Evolutionary conservation across 2,797 vertebrate genomes (phyloP), one percentile per base, ranked within the genome.

Genomic region (Pangasius mekongensis): DNA sequence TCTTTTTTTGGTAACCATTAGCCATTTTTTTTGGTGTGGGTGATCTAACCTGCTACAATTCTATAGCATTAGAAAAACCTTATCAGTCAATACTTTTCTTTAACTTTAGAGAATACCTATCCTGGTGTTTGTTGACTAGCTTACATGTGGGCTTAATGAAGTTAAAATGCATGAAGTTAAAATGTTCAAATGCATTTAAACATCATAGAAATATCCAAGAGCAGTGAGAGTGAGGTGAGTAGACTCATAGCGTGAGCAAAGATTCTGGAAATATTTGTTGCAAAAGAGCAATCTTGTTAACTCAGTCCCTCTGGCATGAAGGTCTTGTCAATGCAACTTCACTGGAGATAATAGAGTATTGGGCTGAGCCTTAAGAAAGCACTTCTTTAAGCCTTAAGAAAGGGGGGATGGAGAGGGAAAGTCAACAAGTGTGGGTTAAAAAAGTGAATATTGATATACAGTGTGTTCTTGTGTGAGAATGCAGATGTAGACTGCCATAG

Each of bases 391-490:
- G 58, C 20, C 7, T 60, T 60, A 60, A 8, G 58, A 67, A 52
- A 49, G 80, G 36, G 56, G 22, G n/a, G 24, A 62, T n/a, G 22
- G 36, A 83, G 36, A 66, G 6, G 81, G 39, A 83, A 83, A 83
- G 27, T 83, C 60, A 83, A 66, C 39, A 66, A 66, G 81, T 66
- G 11, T 47, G 36, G 47, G 81, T 11, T 83, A 11, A 83, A 56
- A 43, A 82, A 81, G 13, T 49, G 81, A 64, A 49, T 83, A 83
- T 47, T 66, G 58, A 83, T 83, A 83, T 18, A 24, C 62, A 83
- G 22, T 49, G 27, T 36, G 13, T 66, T 66, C 60, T 66, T 47
- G 60, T 47, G 13, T 83, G 58, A 83, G 60, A 82, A 82, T 62
- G 56, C 56, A 62, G 36, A 82, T 81, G 54, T 36, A 64, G 80